phyloP scores from a whole-genome alignment of 1,140 invertebrate species.

The Drosophila chauvacae region DNA sequence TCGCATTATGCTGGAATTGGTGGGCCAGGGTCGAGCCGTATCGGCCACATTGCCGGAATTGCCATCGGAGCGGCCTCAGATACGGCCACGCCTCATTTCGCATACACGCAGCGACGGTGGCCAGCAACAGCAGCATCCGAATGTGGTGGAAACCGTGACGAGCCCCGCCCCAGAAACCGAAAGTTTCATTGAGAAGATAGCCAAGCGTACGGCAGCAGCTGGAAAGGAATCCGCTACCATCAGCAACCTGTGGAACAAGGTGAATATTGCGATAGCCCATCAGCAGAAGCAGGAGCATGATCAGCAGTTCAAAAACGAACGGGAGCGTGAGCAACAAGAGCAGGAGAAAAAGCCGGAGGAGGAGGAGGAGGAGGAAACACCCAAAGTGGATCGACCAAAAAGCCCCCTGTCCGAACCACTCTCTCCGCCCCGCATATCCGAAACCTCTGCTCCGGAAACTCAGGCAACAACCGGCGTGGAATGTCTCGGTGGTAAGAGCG shows the following conservation, averaged over 20 bases:
- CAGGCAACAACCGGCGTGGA: slow-evolving; percentile 31
- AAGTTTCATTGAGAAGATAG: slow-evolving; percentile 75
- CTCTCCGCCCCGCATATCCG: slow-evolving; percentile 43
- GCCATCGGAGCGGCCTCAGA: slow-evolving; percentile 75
- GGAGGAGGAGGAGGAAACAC: too few relatives aligned
- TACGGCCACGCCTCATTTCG: slow-evolving; percentile 66
- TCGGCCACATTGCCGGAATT: slow-evolving; percentile 73
- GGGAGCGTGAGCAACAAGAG: slow-evolving; percentile 1
- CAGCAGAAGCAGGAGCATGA: slow-evolving; percentile 36
- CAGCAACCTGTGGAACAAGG: slow-evolving; percentile 69
- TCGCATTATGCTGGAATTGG: slow-evolving; percentile 63
- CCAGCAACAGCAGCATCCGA: slow-evolving; percentile 30
- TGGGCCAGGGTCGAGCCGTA: slow-evolving; percentile 68
- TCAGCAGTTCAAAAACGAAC: neutral
- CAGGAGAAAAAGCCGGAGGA: neutral
- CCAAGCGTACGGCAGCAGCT: slow-evolving; percentile 68
- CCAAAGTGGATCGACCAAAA: slow-evolving; percentile 4
- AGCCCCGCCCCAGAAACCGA: slow-evolving; percentile 47
- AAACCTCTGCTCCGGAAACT: slow-evolving; percentile 19
- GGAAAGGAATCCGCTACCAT: slow-evolving; percentile 62
- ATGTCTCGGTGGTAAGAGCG: slow-evolving; percentile 57
- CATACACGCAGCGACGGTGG: slow-evolving; percentile 60
- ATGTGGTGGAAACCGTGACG: slow-evolving; percentile 30
- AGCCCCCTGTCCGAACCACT: slow-evolving; percentile 24
- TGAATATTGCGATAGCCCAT: slow-evolving; percentile 65